Conservation (phyloP, 2,113 vertebrate species). For the Festucalex cinctus region DNA sequence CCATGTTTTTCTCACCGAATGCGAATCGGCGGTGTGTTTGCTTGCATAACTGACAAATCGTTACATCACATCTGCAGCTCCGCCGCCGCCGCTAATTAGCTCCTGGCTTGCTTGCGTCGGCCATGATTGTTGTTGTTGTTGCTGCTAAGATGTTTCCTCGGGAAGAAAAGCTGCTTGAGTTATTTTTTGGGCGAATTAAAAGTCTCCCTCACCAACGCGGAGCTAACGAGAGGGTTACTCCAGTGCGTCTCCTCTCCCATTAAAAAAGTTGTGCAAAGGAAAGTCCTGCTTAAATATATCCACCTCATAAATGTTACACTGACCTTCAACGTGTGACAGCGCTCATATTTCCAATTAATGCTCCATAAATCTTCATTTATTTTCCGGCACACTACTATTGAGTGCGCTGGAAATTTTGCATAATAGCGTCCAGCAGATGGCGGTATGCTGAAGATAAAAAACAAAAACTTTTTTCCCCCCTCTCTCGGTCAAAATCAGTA, state of each 20-base stretch:
- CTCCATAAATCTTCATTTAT: background rate
- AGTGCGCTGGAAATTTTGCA: background rate
- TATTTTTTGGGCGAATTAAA: background rate
- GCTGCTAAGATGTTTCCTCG: slow-evolving; percentile 16
- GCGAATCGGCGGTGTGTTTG: slow-evolving; percentile 5
- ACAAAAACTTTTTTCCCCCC: background rate
- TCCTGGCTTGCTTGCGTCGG: slow-evolving; percentile 7
- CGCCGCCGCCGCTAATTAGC: slow-evolving; percentile 15
- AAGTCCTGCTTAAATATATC: background rate
- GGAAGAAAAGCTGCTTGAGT: background rate
- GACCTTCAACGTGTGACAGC: background rate
- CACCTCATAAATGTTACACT: background rate
- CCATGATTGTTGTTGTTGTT: slow-evolving; percentile 7
- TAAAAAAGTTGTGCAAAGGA: background rate
- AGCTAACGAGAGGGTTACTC: background rate
- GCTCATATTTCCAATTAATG: background rate
- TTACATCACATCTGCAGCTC: slow-evolving; percentile 38
- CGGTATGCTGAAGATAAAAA: background rate
- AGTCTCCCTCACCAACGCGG: background rate
- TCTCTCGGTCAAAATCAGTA: too few species aligned
- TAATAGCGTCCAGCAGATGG: background rate
- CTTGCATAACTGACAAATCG: slow-evolving; percentile 27
- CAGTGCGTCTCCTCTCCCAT: background rate
- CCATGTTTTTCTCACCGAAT: background rate
- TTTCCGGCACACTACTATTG: too few species aligned